These are phyloP conservation scores for Saguinus midas DNA, from an alignment of 2,113 vertebrate genomes.

Conservation along the genomic window DNA sequence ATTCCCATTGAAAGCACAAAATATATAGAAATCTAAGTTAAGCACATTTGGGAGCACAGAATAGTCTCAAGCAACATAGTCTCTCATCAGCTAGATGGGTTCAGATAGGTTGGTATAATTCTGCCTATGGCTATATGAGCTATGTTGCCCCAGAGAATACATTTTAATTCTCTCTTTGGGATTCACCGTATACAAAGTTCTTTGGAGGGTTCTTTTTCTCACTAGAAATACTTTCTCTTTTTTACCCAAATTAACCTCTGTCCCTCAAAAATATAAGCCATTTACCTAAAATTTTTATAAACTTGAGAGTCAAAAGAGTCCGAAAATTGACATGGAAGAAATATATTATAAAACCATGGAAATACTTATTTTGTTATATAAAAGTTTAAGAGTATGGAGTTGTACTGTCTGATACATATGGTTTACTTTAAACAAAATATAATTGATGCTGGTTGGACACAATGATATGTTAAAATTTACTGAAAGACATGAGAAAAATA, in stretches of 20 bases:
- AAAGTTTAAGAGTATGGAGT: slow-evolving; percentile 25
- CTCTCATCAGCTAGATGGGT: slow-evolving; percentile 63
- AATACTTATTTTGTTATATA: slow-evolving; percentile 21
- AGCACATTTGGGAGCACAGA: slow-evolving; percentile 67
- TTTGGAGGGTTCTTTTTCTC: slow-evolving; percentile 57
- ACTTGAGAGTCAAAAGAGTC: not conserved
- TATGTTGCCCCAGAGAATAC: slow-evolving; percentile 58
- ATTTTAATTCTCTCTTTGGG: slow-evolving; percentile 66
- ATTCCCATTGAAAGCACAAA: slow-evolving; percentile 61
- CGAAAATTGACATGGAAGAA: slow-evolving; percentile 40
- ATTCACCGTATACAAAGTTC: slow-evolving; percentile 29
- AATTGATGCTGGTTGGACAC: not conserved
- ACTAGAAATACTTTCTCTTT: slow-evolving; percentile 46
- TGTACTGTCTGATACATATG: not conserved
- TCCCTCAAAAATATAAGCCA: not conserved
- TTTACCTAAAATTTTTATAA: slow-evolving; percentile 54
- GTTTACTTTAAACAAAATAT: not conserved
- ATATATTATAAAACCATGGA: slow-evolving; percentile 42
- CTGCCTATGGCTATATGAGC: slow-evolving; percentile 59
- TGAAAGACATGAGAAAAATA: not conserved
- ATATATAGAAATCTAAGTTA: slow-evolving; percentile 65
- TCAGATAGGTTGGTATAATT: slow-evolving; percentile 54
- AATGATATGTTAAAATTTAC: slow-evolving; percentile 22
- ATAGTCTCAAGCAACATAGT: slow-evolving; percentile 56
- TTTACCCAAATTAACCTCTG: not conserved